Evolutionary conservation across 2,888 invertebrate genomes (phyloP), one percentile per base, ranked within the genome.

Genomic region (Drosophila demipolita): DNA sequence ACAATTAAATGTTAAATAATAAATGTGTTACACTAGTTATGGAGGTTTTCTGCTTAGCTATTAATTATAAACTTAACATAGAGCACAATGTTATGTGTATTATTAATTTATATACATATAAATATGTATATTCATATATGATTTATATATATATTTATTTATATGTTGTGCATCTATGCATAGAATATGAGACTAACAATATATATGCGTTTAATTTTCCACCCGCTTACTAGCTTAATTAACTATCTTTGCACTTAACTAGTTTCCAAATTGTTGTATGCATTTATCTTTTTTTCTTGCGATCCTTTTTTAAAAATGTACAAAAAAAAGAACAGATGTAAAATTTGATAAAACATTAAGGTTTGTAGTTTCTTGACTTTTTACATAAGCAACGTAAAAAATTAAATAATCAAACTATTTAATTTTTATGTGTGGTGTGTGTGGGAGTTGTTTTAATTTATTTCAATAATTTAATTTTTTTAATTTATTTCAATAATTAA

Each of bases 1-100:
- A 69, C 23, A 49, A 45, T 42, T 53, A 45, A 54, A n/a, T 45
- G 61, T 32, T 20, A 67, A 55, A 55, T 48, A 42, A 42, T 48
- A 20, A 12, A 20, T 54, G 36, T 62, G 11, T 61, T 73, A 12
- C 50, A 45, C n/a, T 61, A 52, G 23, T 61, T 68, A 48, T 61
- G 58, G 38, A 12, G 78, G 50, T 52, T 66, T 54, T 57, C 17
- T 26, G 60, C 38, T 59, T 69, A 66, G 66, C 54, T 76, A 79
- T 73, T 66, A 76, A 26, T 64, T 66, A 32, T 71, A 80, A 80
- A 80, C 78, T 77, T 80, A 85, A 67, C 70, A 59, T 83, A 82
- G 63, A 72, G 75, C 83, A 82, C 80, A 87, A 82, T 75, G 85
- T 75, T 75, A 79, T 75, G 66, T 59, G 33, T 69, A 68, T 69